Evolutionary conservation across 2,888 invertebrate species (phyloP).

Genomic region (Gymnosoma rotundatum): DNA sequence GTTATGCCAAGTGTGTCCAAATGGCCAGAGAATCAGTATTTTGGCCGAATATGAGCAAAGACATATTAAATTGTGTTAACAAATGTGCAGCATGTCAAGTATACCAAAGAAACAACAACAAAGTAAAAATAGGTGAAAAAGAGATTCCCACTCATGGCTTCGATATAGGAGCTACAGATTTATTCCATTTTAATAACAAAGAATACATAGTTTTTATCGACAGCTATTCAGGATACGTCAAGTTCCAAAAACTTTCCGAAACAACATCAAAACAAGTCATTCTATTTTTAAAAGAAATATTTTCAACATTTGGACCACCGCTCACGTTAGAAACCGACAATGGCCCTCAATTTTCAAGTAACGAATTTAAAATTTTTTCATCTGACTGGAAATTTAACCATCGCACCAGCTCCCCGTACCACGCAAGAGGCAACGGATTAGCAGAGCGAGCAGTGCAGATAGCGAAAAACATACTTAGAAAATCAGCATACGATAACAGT

Average conservation of each 20-base stretch:
- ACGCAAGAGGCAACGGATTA: slow-evolving; percentile 35
- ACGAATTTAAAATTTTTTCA: slow-evolving; percentile 25
- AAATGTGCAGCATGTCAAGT: slow-evolving; percentile 40
- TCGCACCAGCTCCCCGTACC: slow-evolving; percentile 32
- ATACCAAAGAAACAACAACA: slow-evolving; percentile 11
- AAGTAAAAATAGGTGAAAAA: slow-evolving; percentile 29
- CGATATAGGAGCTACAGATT: slow-evolving; percentile 19
- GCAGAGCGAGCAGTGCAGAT: slow-evolving; percentile 40
- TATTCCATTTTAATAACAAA: slow-evolving; percentile 30
- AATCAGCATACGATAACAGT: slow-evolving; percentile 36
- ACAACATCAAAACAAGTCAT: slow-evolving; percentile 35
- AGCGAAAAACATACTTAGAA: slow-evolving; percentile 36
- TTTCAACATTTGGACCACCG: slow-evolving; percentile 23
- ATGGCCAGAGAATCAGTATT: slow-evolving; percentile 34
- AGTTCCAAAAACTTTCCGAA: slow-evolving; percentile 38
- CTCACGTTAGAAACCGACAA: slow-evolving; percentile 36
- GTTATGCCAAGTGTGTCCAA: slow-evolving; percentile 26
- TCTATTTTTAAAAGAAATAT: slow-evolving; percentile 32
- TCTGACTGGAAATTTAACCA: slow-evolving; percentile 34
- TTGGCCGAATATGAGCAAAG: slow-evolving; percentile 29
- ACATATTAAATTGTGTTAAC: slow-evolving; percentile 12
- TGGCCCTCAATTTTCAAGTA: slow-evolving; percentile 32
- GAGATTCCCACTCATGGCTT: slow-evolving; percentile 14
- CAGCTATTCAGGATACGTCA: slow-evolving; percentile 28
- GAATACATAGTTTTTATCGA: slow-evolving; percentile 36